Evolutionary conservation across 2,113 vertebrate species (phyloP).

Genomic region (Semicossyphus pulcher): DNA sequence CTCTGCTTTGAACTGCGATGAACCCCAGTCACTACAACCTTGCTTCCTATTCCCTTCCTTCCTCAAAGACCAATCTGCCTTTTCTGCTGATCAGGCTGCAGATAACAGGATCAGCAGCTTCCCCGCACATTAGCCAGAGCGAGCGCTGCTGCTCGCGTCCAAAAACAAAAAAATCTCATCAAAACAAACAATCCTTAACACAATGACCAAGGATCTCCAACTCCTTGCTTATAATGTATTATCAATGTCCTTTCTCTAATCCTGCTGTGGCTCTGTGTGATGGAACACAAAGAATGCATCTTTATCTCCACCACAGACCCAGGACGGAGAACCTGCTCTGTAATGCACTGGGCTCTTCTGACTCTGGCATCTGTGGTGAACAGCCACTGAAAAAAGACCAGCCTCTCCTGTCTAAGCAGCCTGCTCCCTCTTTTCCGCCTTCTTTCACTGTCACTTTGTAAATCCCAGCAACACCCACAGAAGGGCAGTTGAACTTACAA

Average conservation of each 20-base stretch:
- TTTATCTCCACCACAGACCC: constrained; percentile 21
- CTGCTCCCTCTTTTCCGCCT: constrained; percentile 3
- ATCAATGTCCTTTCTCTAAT: constrained; percentile 13
- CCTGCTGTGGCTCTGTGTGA: constrained; percentile 5
- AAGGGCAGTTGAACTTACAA: constrained; percentile 56
- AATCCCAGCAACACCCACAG: constrained; percentile 54
- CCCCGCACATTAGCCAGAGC: constrained; percentile 42
- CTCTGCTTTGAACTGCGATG: constrained; percentile 25
- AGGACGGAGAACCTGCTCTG: constrained; percentile 11
- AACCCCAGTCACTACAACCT: constrained; percentile 12
- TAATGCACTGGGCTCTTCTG: constrained; percentile 32
- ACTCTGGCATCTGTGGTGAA: constrained; percentile 36
- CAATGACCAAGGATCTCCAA: constrained; percentile 37
- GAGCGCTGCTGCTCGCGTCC: constrained; percentile 27
- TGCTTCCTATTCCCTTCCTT: constrained; percentile 23
- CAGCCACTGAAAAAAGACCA: constrained; percentile 25
- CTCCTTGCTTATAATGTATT: constrained; percentile 13
- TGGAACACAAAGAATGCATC: constrained; percentile 20
- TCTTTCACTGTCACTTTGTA: constrained; percentile 43
- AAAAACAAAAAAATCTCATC: constrained; percentile 5
- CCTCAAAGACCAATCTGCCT: constrained; percentile 36
- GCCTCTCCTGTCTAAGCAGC: constrained; percentile 28
- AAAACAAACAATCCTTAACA: constrained; percentile 52
- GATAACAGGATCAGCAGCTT: constrained; percentile 65
- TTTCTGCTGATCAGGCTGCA: constrained; percentile 58